Evolutionary conservation across 1,140 invertebrate genomes (phyloP).

Genomic region (Polyergus mexicanus): DNA sequence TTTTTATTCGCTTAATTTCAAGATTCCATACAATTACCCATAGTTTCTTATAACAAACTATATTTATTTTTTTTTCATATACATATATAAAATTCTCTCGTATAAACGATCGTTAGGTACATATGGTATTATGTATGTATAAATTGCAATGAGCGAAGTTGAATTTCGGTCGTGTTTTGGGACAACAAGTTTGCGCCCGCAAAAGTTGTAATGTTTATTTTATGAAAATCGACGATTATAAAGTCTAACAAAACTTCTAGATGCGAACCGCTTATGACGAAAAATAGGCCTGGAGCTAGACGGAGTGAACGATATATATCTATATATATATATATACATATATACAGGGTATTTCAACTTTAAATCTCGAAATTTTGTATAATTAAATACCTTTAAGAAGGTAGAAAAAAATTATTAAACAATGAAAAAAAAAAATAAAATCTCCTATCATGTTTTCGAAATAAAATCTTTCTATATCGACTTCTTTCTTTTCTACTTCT

Average conservation of each 20-base stretch:
- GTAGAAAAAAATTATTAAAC: neutral
- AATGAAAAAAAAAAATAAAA: neutral
- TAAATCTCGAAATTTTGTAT: neutral
- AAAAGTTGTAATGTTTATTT: neutral
- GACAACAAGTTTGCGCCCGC: neutral
- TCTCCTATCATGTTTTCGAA: neutral
- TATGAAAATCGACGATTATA: constrained; percentile 10
- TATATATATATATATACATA: constrained; percentile 6
- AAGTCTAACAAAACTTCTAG: neutral
- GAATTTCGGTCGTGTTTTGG: constrained; percentile 14
- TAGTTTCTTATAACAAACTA: constrained; percentile 19
- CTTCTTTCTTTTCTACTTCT: too few species aligned
- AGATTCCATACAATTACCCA: neutral
- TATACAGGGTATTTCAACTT: constrained; percentile 21
- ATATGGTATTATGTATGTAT: constrained; percentile 34
- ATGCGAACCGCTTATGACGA: neutral
- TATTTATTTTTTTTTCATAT: constrained; percentile 51
- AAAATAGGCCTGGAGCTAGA: neutral
- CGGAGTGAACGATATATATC: neutral
- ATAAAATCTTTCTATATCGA: neutral
- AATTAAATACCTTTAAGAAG: neutral
- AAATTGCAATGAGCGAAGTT: constrained; percentile 19
- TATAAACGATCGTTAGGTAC: constrained; percentile 24
- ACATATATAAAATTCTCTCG: constrained; percentile 61
- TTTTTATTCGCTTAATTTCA: neutral